Conservation (phyloP, 1,140 invertebrate species). For the Nylanderia fulva region DNA sequence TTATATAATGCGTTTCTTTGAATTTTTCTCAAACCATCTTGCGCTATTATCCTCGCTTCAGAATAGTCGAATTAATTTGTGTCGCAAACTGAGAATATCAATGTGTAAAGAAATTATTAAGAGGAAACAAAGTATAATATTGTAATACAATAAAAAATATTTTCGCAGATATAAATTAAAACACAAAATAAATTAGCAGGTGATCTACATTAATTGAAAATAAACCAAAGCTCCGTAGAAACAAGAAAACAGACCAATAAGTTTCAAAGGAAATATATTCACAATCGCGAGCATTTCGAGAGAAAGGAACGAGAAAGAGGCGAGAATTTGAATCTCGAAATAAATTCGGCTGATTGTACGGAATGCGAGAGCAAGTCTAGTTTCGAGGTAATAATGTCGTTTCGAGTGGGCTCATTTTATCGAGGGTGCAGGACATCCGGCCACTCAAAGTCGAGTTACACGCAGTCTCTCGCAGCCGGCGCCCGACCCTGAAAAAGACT, state of each 20-base stretch:
- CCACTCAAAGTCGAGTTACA: slow-evolving; percentile 55
- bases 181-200: neutral
- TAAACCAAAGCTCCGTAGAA: neutral
- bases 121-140: neutral
- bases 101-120: neutral
- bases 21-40: neutral
- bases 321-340: slow-evolving; percentile 13
- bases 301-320: too few species aligned
- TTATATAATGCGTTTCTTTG: too few species aligned
- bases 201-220: neutral
- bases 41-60: too few species aligned
- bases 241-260: neutral
- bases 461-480: slow-evolving; percentile 5
- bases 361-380: slow-evolving; percentile 22
- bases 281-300: neutral
- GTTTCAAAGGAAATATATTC: slow-evolving; percentile 19
- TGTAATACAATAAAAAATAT: too few species aligned
- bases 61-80: slow-evolving; percentile 7
- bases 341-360: slow-evolving; percentile 47
- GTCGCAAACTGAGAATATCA: neutral
- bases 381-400: slow-evolving; percentile 57
- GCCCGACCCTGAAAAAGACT: slow-evolving; percentile 24
- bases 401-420: slow-evolving; percentile 47
- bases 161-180: neutral
- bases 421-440: slow-evolving; percentile 26